A percentile compares a stretch with the other conserved stretches of the same genome.
phyloP scores from a whole-genome alignment of 2,888 invertebrate species.

The Drosophila austrosaltans region DNA sequence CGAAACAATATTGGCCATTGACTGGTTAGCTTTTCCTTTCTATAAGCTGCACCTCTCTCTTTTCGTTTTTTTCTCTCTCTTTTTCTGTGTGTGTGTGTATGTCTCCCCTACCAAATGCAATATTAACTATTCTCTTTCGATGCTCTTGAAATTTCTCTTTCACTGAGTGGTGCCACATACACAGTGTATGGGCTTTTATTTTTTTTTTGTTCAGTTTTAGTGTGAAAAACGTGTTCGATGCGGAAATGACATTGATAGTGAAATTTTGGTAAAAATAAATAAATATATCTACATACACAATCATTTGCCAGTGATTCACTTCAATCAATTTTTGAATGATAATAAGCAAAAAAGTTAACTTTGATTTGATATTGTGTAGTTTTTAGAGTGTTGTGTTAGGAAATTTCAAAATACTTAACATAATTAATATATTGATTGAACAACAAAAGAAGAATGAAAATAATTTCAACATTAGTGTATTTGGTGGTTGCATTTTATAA shows the following conservation, averaged over 20 bases:
- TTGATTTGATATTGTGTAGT: background rate
- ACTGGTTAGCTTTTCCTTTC: slow-evolving; percentile 51
- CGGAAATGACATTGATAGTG: slow-evolving; percentile 78
- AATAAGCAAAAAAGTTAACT: slow-evolving; percentile 6
- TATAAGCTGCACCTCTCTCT: slow-evolving; percentile 26
- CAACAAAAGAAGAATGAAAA: slow-evolving; percentile 57
- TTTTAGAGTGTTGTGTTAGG: background rate
- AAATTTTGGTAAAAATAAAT: slow-evolving; percentile 52
- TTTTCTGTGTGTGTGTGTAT: slow-evolving; percentile 14
- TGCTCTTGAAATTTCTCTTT: slow-evolving; percentile 21
- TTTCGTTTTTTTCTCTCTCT: slow-evolving; percentile 26
- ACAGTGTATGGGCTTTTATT: slow-evolving; percentile 45
- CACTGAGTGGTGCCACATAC: slow-evolving; percentile 30
- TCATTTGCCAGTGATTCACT: background rate
- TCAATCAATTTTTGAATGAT: slow-evolving; percentile 3
- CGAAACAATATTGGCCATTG: slow-evolving; percentile 21
- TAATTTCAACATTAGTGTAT: slow-evolving; percentile 68
- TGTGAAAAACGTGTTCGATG: slow-evolving; percentile 73
- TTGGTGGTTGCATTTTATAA: slow-evolving; percentile 70
- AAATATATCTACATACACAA: slow-evolving; percentile 3
- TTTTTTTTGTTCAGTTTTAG: slow-evolving; percentile 47
- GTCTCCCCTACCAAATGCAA: background rate
- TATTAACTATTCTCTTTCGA: slow-evolving; percentile 4
- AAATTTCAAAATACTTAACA: background rate
- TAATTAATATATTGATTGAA: background rate